Evolutionary conservation across 2,113 vertebrate species (phyloP), one percentile per base, ranked within the genome.

Genomic region (Nettapus auritus): DNA sequence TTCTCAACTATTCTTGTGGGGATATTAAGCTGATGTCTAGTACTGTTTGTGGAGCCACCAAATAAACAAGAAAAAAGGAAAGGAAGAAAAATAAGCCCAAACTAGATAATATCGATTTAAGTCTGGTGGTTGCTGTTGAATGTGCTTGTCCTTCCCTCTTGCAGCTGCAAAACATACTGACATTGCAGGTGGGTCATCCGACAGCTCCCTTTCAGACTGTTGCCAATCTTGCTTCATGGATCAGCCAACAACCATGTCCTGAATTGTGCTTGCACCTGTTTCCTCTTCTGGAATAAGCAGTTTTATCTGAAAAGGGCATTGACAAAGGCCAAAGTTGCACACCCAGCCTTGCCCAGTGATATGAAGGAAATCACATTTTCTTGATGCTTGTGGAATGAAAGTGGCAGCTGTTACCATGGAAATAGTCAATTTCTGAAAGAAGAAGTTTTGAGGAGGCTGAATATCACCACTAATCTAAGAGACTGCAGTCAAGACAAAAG

Each of bases 401-500:
- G 87, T 90, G 60, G 83, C 83, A 93, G 77, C 86, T 77, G 96
- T 97, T 96, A 69, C 96, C 80, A 92, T 96, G 92, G 96, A 77
- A 94, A 96, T 94, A 57, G 77, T 92, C 80, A 84, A 63, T 96
- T 94, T 90, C 68, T 89, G 90, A 95, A 93, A 86, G 70, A 74
- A 76, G 56, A 86, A 80, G 68, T 94, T 94, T 86, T 75, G 83
- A 93, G 76, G 70, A 90, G 62, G n/a, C 77, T 93, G 92, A 92
- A 86, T 90, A 76, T 92, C 62, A 66, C 29, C 64, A 50, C 69
- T 96, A 90, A 96, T 96, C 62, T 69, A 76, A 88, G 76, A 91
- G 77, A 85, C 13, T 90, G 62, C 90, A 94, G 92, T 94, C 69
- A 90, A 95, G 96, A 93, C 83, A 90, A 85, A 96, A 95, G 90